A percentile compares a stretch with the other conserved stretches of the same genome.
These are phyloP conservation scores for Pseudoatta argentina DNA, from an alignment of 1,140 invertebrate species.

Conservation along the genomic window DNA sequence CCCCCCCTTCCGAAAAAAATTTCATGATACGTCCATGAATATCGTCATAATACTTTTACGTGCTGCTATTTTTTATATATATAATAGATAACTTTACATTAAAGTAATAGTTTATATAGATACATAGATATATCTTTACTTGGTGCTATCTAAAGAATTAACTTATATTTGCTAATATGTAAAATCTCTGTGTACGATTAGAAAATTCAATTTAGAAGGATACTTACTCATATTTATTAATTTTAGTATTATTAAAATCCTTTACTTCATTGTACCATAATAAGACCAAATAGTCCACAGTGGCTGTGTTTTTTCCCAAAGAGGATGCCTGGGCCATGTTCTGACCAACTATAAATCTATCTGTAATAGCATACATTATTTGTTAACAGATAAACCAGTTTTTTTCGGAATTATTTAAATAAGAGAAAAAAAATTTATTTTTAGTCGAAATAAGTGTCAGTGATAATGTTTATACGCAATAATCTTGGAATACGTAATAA, in stretches of 20 bases:
- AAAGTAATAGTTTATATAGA: neutral
- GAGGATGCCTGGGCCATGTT: constrained; percentile 62
- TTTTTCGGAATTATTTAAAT: too few relatives aligned
- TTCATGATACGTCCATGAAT: too few relatives aligned
- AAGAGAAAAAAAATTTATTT: too few relatives aligned
- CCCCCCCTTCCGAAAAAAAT: too few relatives aligned
- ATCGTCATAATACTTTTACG: neutral
- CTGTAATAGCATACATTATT: constrained; percentile 46
- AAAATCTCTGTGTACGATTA: too few relatives aligned
- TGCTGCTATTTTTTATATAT: neutral
- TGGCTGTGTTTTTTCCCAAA: neutral
- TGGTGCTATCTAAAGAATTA: neutral
- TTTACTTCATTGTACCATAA: constrained; percentile 74
- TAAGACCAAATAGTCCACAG: constrained; percentile 28
- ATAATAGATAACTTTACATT: too few relatives aligned
- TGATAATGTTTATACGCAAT: too few relatives aligned
- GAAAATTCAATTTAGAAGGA: neutral
- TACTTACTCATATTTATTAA: constrained; percentile 36
- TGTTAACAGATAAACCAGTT: neutral
- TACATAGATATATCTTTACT: neutral
- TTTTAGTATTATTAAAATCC: neutral
- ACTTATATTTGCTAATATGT: neutral
- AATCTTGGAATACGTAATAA: too few relatives aligned
- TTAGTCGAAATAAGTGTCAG: too few relatives aligned
- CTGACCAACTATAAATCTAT: constrained; percentile 69